These are phyloP conservation scores for Holotrichia oblita DNA, from an alignment of 1,140 invertebrate genomes.

Conservation along the genomic window DNA sequence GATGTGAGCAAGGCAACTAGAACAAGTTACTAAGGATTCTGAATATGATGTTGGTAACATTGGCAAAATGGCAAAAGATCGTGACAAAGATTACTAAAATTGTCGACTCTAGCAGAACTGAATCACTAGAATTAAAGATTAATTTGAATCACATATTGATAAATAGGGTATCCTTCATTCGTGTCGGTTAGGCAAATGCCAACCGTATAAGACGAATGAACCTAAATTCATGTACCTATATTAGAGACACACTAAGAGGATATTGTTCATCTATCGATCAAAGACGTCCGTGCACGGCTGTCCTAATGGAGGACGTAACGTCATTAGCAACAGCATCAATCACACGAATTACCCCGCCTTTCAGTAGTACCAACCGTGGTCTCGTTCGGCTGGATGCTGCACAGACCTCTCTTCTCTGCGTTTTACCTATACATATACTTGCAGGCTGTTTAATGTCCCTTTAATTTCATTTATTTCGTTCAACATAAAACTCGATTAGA, in stretches of 20 bases:
- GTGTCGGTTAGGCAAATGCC: too few species aligned
- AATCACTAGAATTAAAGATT: too few species aligned
- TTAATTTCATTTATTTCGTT: conserved; percentile 20
- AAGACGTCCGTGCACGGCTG: conserved; percentile 12
- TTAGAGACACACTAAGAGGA: conserved; percentile 32
- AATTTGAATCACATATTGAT: too few species aligned
- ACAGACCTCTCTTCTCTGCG: neutral
- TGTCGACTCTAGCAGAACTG: too few species aligned
- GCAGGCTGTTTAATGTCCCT: conserved; percentile 12
- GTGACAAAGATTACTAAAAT: too few species aligned
- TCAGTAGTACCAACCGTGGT: conserved; percentile 36
- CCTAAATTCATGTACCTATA: too few species aligned
- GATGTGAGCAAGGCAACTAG: too few species aligned
- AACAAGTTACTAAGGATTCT: too few species aligned
- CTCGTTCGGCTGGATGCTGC: neutral
- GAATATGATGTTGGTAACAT: too few species aligned
- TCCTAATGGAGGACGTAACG: conserved; percentile 38
- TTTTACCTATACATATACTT: neutral
- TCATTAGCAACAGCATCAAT: conserved; percentile 43
- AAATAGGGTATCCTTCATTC: too few species aligned
- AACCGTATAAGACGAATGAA: too few species aligned
- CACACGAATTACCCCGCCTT: conserved; percentile 41
- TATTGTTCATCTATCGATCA: conserved; percentile 42
- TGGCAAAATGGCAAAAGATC: too few species aligned
- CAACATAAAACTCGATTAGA: conserved; percentile 22